Percentiles rank a stretch among this genome's conserved stretches.
These are phyloP conservation scores for Pseudorectes ferrugineus DNA, from an alignment of 2,113 vertebrate genomes.

Conservation along the genomic window DNA sequence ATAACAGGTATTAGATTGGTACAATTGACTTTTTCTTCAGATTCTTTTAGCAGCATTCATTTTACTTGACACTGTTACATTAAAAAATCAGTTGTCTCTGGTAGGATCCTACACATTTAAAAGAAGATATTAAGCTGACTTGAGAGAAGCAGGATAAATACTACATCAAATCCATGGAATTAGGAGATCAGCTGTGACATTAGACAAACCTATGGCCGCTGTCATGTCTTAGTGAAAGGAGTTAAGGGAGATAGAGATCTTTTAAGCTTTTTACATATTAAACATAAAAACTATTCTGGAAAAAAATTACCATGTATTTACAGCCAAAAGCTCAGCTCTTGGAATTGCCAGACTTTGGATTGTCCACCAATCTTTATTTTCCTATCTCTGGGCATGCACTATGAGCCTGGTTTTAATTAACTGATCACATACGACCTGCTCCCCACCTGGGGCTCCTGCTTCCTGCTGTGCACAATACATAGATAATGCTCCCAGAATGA, in stretches of 20 bases:
- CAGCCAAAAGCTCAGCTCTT: background rate
- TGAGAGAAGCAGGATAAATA: background rate
- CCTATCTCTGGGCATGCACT: background rate
- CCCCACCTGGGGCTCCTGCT: background rate
- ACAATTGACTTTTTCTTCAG: background rate
- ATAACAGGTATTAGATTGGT: background rate
- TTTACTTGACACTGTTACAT: background rate
- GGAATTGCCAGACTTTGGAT: background rate
- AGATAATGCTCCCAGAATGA: background rate
- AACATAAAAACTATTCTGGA: background rate
- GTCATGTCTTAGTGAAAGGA: background rate
- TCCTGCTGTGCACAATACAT: background rate
- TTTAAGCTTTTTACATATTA: background rate
- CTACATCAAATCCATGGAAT: background rate
- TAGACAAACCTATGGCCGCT: background rate
- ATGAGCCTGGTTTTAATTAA: background rate
- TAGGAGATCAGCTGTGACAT: background rate
- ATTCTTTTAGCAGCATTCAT: background rate
- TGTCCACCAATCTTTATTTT: background rate
- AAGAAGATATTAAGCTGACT: background rate
- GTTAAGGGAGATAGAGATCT: background rate
- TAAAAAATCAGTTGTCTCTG: background rate
- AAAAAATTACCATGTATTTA: background rate
- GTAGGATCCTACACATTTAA: background rate
- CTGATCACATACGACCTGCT: fast-evolving